phyloP scores from a whole-genome alignment of 64 coral and sea anemone genomes.

The Pachyseris speciosa region DNA sequence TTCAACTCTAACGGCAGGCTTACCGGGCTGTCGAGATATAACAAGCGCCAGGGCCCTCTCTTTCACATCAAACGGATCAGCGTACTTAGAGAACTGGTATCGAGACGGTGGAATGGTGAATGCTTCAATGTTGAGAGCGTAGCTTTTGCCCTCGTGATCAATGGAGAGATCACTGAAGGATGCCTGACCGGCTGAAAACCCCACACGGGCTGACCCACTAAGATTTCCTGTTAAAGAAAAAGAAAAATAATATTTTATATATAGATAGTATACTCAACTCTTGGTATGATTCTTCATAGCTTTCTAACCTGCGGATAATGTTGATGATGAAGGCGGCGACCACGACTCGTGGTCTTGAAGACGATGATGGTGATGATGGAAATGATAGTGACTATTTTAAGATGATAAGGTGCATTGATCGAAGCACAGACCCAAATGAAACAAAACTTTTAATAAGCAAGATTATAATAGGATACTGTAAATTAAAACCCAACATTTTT shows the following conservation, averaged over 20 bases:
- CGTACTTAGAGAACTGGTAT: conserved; percentile 30
- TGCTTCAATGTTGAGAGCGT: conserved; percentile 36
- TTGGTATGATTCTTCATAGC: no score
- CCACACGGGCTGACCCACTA: conserved; percentile 19
- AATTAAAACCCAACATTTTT: no score
- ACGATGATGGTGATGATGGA: no score
- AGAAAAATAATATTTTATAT: background rate
- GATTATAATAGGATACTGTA: no score
- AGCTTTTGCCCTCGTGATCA: conserved; percentile 41
- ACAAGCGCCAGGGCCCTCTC: conserved; percentile 61
- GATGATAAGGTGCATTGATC: no score
- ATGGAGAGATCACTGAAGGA: conserved; percentile 64
- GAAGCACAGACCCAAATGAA: no score
- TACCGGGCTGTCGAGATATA: conserved; percentile 74
- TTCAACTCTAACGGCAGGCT: background rate
- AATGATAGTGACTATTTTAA: no score
- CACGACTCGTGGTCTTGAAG: no score
- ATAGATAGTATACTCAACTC: no score
- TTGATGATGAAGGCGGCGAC: no score
- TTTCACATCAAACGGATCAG: conserved; percentile 57
- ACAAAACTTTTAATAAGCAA: no score
- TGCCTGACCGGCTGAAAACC: conserved; percentile 51
- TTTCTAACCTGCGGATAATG: no score
- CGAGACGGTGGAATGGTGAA: conserved; percentile 40
- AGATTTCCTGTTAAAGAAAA: conserved; percentile 21